Percentiles rank a stretch among this genome's conserved stretches.
Evolutionary conservation across 2,113 vertebrate species (phyloP).

Genomic region (Ammodytes dubius): DNA sequence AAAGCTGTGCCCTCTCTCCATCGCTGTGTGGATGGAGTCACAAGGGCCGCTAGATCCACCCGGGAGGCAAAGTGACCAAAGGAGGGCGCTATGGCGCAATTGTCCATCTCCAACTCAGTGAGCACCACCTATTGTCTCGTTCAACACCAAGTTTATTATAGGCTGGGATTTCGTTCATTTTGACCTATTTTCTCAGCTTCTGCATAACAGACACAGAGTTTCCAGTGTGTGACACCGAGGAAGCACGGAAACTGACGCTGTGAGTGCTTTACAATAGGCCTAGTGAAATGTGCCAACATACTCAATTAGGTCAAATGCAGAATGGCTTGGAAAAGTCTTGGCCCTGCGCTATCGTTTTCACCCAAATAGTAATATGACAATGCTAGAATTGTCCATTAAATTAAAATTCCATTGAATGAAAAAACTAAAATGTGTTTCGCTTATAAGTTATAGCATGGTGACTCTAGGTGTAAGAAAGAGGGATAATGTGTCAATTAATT

Average conservation of each 20-base stretch:
- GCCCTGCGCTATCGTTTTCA: background rate
- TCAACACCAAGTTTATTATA: slow-evolving; percentile 17
- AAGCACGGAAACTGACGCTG: background rate
- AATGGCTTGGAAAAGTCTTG: background rate
- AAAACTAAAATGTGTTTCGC: slow-evolving; percentile 10
- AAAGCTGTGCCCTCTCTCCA: slow-evolving; percentile 51
- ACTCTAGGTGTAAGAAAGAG: background rate
- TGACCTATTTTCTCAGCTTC: slow-evolving; percentile 19
- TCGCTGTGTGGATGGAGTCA: slow-evolving; percentile 24
- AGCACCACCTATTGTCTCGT: slow-evolving; percentile 3
- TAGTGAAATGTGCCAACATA: background rate
- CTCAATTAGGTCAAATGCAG: background rate
- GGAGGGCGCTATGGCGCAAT: slow-evolving; percentile 62
- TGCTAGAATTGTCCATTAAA: background rate
- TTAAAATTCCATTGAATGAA: background rate
- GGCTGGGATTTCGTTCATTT: slow-evolving; percentile 25
- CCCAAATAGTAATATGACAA: background rate
- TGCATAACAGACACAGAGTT: background rate
- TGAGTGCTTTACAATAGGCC: background rate
- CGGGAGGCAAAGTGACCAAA: slow-evolving; percentile 33
- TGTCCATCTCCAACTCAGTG: background rate
- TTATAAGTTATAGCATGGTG: slow-evolving; percentile 25
- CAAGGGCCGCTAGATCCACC: background rate
- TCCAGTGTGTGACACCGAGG: background rate
- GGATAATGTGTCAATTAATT: background rate